Evolutionary conservation across 2,888 invertebrate species (phyloP), one percentile per base, ranked within the genome.

Genomic region (Luperina testacea): DNA sequence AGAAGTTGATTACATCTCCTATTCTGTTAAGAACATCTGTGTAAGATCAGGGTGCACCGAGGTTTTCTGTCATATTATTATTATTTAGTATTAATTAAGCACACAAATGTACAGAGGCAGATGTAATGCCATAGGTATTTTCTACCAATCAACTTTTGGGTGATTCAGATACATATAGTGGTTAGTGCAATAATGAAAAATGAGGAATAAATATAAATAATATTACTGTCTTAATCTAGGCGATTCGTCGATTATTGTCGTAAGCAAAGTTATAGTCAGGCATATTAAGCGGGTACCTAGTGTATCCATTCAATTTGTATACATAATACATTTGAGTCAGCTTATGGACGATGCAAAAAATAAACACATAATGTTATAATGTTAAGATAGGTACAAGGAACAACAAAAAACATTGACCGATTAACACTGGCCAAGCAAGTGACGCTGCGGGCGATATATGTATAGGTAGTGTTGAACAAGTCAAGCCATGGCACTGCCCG

Each of bases 401-500:
- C n/a, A 45, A 71, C 59, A 80, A 71, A 81, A 85, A 72, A 83
- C 20, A 32, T 59, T 51, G 63, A 59, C 67, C 65, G 72, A 83
- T 70, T 78, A 86, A 65, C 64, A 72, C 65, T 15, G 64, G 32
- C 38, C 32, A 27, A 65, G 51, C 73, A 32, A 72, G 51, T n/a
- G 9, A 11, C 24, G 87, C 84, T 72, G 85, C 74, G 61, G 84
- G 87, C 85, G 59, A 69, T 48, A 77, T 32, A 69, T 42, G 75
- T 45, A 65, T 76, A 32, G 32, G 32, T 32, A 68, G 67, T 73
- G 38, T 38, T 65, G 57, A 67, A 67, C 68, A 76, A 64, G 24
- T 67, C 53, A 38, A 76, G 61, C 32, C 75, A 38, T 87, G 73
- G 75, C 84, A 74, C 59, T 80, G 71, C 57, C 74, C 71, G 80